phyloP scores from a whole-genome alignment of 2,797 vertebrate species.

The Falco cherrug region DNA sequence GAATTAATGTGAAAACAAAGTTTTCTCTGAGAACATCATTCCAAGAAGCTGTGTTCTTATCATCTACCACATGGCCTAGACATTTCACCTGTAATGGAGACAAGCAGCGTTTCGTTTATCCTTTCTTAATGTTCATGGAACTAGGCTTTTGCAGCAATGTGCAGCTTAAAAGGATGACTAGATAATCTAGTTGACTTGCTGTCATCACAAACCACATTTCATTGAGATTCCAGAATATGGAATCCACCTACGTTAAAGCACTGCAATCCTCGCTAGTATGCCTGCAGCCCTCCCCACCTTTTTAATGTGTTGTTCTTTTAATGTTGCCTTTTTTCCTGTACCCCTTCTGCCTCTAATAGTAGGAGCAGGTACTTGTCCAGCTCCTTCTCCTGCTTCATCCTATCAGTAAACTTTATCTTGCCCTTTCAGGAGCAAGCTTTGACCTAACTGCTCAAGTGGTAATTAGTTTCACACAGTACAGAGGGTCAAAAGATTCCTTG shows the following conservation, averaged over 20 bases:
- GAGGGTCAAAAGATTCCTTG: neutral
- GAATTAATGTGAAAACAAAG: slow-evolving; percentile 29
- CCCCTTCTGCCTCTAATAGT: neutral
- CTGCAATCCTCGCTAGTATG: neutral
- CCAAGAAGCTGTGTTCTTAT: neutral
- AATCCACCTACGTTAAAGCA: neutral
- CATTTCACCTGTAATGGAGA: neutral
- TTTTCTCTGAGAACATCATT: slow-evolving; percentile 25
- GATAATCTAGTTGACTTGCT: neutral
- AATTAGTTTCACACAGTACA: neutral
- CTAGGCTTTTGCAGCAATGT: neutral
- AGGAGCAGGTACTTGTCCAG: neutral
- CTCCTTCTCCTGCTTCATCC: neutral
- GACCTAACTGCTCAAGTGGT: neutral
- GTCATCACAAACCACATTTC: neutral
- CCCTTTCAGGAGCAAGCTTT: neutral
- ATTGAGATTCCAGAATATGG: neutral
- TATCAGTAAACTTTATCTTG: neutral
- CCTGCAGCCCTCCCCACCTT: neutral
- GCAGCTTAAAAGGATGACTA: neutral
- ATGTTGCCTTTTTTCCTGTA: neutral
- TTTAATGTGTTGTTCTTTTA: neutral
- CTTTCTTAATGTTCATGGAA: neutral
- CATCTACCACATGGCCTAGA: neutral
- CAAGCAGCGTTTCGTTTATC: neutral